A percentile compares a stretch with the other conserved stretches of the same genome.
These are phyloP conservation scores for Augochlora pura DNA, from an alignment of 1,140 invertebrate species.

Conservation along the genomic window DNA sequence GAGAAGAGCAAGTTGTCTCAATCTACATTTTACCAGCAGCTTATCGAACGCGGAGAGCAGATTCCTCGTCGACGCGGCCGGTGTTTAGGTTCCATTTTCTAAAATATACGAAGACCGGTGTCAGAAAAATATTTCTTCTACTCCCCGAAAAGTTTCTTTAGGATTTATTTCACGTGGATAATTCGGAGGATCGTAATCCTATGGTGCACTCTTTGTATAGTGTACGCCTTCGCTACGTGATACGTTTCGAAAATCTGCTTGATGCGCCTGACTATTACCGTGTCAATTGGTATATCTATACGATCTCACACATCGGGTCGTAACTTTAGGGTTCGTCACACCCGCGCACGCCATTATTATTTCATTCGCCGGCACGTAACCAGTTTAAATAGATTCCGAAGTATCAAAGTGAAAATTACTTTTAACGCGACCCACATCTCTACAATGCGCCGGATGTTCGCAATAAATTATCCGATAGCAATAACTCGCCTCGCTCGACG, in stretches of 20 bases:
- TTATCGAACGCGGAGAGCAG: no score
- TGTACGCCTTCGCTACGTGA: not conserved
- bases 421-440: not conserved
- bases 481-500: not conserved
- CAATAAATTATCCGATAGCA: not conserved
- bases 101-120: no score
- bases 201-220: not conserved
- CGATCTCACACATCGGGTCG: conserved; percentile 26
- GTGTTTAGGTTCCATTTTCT: no score
- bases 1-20: no score
- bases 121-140: no score
- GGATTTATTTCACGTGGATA: no score
- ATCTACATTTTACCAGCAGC: no score
- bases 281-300: conserved; percentile 20
- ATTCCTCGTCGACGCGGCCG: no score
- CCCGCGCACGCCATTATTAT: not conserved
- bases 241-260: not conserved
- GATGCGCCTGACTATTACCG: conserved; percentile 3
- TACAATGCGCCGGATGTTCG: not conserved
- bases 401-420: not conserved
- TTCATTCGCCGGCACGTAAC: not conserved
- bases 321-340: conserved; percentile 27
- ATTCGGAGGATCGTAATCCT: no score
- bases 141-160: no score
- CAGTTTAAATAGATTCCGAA: not conserved